These are phyloP conservation scores for Discoglossus pictus DNA, from an alignment of 2,797 vertebrate species.

Conservation along the genomic window DNA sequence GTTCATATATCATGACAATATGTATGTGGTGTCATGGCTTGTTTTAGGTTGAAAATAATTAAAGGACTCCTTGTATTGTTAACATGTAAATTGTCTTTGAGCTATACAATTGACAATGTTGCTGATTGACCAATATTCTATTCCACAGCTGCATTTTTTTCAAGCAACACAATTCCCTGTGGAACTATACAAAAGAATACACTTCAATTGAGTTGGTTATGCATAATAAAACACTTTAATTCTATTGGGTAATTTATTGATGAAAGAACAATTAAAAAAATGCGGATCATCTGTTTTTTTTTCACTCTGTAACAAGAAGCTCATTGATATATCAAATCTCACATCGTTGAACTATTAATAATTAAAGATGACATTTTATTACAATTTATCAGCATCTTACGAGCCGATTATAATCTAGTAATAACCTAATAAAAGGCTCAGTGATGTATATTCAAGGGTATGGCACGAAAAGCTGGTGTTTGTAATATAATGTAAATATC, in stretches of 20 bases:
- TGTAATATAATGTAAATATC: too few species aligned
- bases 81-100: conserved; percentile 36
- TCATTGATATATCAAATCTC: conserved; percentile 41
- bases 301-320: conserved; percentile 21
- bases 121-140: conserved; percentile 39
- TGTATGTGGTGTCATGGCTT: neutral
- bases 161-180: conserved; percentile 20
- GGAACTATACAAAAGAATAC: conserved; percentile 15
- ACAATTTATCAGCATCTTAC: neutral
- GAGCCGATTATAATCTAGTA: neutral
- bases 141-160: conserved; percentile 16
- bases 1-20: neutral
- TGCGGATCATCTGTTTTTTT: conserved; percentile 36
- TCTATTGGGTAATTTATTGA: conserved; percentile 44
- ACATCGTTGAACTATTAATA: conserved; percentile 35
- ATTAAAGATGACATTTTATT: conserved; percentile 11
- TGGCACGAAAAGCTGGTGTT: too few species aligned
- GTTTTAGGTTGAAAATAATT: neutral
- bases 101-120: conserved; percentile 33
- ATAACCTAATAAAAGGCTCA: neutral
- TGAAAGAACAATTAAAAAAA: conserved; percentile 43
- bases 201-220: conserved; percentile 24
- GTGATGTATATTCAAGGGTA: neutral
- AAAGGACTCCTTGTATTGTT: conserved; percentile 25
- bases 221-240: conserved; percentile 43